Percentiles rank a stretch among this genome's conserved stretches.
phyloP scores from a whole-genome alignment of 2,113 vertebrate species.

The Tenebrosternarchus preto region DNA sequence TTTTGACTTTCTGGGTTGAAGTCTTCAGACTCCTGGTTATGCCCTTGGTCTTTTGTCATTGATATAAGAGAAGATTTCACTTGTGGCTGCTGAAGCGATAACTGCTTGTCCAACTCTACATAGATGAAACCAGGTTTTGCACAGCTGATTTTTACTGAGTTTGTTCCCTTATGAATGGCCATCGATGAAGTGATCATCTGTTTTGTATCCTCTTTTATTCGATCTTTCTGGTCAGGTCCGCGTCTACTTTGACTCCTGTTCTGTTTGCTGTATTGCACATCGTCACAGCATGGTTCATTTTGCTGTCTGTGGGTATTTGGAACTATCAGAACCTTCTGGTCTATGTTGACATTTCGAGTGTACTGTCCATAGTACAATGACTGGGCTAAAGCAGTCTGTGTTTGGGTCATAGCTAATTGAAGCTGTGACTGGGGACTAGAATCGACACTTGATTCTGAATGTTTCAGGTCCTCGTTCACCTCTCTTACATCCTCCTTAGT shows the following conservation, averaged over 20 bases:
- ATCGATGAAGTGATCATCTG: slow-evolving; percentile 80
- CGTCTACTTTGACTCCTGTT: slow-evolving; percentile 77
- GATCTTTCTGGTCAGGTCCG: slow-evolving; percentile 80
- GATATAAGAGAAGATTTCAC: slow-evolving; percentile 79
- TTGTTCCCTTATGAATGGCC: slow-evolving; percentile 85
- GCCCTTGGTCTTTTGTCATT: slow-evolving; percentile 90
- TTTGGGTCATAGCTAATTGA: slow-evolving; percentile 92
- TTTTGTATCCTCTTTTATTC: slow-evolving; percentile 83
- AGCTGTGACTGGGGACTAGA: slow-evolving; percentile 85
- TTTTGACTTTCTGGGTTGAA: slow-evolving; percentile 88
- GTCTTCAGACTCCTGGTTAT: slow-evolving; percentile 93
- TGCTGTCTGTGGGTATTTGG: slow-evolving; percentile 85
- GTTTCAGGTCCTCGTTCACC: slow-evolving; percentile 82
- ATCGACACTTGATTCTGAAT: slow-evolving; percentile 72
- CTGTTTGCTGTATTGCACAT: slow-evolving; percentile 84
- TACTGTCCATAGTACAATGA: slow-evolving; percentile 98
- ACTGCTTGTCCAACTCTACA: slow-evolving; percentile 85
- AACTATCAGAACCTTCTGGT: slow-evolving; percentile 92
- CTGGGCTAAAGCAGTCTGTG: slow-evolving; percentile 94
- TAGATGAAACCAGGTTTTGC: slow-evolving; percentile 85
- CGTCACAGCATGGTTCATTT: slow-evolving; percentile 89
- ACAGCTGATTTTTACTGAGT: slow-evolving; percentile 83
- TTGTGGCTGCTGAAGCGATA: slow-evolving; percentile 78
- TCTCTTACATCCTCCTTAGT: slow-evolving; percentile 86
- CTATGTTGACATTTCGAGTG: slow-evolving; percentile 92